phyloP scores from a whole-genome alignment of 2,113 vertebrate species.

The Percopsis transmontana region DNA sequence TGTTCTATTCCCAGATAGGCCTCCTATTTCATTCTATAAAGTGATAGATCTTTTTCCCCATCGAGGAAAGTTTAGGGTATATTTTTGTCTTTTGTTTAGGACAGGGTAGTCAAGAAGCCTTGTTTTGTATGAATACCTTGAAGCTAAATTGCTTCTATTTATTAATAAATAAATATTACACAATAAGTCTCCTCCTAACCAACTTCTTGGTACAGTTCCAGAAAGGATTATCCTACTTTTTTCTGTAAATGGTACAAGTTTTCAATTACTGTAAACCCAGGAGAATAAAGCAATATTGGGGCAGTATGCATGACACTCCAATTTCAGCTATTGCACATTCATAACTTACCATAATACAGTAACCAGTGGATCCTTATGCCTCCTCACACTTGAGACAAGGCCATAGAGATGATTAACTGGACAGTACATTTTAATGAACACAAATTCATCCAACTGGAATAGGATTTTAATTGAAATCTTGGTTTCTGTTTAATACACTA shows the following conservation, averaged over 20 bases:
- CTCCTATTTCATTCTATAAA: not conserved
- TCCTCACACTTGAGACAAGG: constrained; percentile 83
- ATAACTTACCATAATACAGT: constrained; percentile 84
- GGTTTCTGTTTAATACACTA: constrained; percentile 81
- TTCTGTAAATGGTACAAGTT: constrained; percentile 21
- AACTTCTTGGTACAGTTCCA: not conserved
- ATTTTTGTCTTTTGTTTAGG: too few relatives aligned
- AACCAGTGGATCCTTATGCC: constrained; percentile 84
- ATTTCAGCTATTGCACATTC: constrained; percentile 61
- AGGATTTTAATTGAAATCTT: constrained; percentile 93
- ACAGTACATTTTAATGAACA: constrained; percentile 91
- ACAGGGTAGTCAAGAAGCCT: too few relatives aligned
- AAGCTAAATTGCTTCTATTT: too few relatives aligned
- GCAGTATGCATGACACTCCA: constrained; percentile 37
- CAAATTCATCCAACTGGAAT: constrained; percentile 88
- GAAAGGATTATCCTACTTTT: not conserved
- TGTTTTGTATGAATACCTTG: too few relatives aligned
- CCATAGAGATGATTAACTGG: constrained; percentile 89
- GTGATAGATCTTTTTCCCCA: not conserved
- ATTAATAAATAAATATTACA: too few relatives aligned
- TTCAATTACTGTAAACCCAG: constrained; percentile 35
- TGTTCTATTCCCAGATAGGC: too few relatives aligned
- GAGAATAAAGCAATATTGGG: constrained; percentile 33
- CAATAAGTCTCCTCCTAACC: too few relatives aligned
- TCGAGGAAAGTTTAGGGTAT: not conserved